Conservation (phyloP, 30 jellyfish, hydroid and myxozoan species). For the Nemopilema nomurai region DNA sequence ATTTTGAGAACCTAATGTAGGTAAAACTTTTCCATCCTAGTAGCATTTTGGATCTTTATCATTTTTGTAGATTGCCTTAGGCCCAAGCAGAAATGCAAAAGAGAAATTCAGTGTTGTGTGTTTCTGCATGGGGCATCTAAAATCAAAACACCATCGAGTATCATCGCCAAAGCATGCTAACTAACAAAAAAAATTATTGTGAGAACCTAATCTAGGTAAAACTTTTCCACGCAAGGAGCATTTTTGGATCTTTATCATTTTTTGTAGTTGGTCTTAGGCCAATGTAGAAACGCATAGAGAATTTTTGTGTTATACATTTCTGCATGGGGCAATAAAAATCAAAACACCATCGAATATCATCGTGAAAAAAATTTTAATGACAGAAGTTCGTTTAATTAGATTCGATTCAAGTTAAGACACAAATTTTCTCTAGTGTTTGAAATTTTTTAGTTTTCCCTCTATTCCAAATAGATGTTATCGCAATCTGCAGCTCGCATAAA, state of each 20-base stretch:
- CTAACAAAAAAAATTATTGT: background rate
- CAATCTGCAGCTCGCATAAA: background rate
- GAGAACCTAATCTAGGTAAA: background rate
- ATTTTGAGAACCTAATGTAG: background rate
- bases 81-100: background rate
- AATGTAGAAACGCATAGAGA: background rate
- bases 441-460: background rate
- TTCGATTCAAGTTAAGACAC: background rate
- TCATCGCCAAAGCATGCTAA: background rate
- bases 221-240: background rate
- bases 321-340: background rate
- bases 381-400: background rate
- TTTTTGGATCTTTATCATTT: background rate
- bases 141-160: background rate
- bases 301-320: background rate
- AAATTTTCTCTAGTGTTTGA: background rate
- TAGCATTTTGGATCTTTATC: background rate
- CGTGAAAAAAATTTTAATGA: background rate
- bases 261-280: background rate
- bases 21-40: background rate
- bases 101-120: background rate
- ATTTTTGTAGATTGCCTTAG: background rate
- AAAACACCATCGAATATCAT: background rate
- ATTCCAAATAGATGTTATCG: background rate
- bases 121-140: background rate